phyloP scores from a whole-genome alignment of 1,140 invertebrate genomes.

The Drosophila funebris region DNA sequence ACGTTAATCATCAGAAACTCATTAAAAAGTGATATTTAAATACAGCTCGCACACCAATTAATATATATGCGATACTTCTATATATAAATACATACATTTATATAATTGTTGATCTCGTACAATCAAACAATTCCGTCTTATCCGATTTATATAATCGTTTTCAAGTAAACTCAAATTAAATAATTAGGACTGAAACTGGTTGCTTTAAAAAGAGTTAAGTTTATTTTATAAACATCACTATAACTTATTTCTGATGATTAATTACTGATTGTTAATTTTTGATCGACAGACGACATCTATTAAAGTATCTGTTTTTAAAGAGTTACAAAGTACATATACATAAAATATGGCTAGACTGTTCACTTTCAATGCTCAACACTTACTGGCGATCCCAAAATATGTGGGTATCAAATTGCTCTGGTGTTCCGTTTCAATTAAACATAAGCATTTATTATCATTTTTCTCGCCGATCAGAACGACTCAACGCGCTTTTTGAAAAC shows the following conservation, averaged over 20 bases:
- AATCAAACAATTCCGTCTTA: no score
- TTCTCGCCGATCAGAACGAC: not conserved
- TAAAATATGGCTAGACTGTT: not conserved
- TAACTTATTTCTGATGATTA: no score
- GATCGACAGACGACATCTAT: no score
- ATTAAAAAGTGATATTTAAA: not conserved
- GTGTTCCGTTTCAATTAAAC: constrained; percentile 33
- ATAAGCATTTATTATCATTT: constrained; percentile 28
- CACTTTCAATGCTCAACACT: not conserved
- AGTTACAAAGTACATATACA: not conserved
- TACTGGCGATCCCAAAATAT: constrained; percentile 1
- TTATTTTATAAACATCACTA: no score
- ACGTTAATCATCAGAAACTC: not conserved
- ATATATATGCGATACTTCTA: no score
- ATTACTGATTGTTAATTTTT: no score
- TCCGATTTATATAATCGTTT: no score
- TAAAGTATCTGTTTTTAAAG: no score
- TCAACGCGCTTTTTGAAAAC: constrained; percentile 17
- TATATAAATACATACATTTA: no score
- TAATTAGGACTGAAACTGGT: not conserved
- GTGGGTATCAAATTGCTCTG: constrained; percentile 18
- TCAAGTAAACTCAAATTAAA: no score
- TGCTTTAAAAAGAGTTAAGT: not conserved
- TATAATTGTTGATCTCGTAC: no score
- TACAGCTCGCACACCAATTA: no score